Evolutionary conservation across 2,113 vertebrate genomes (phyloP).

Genomic region (Alexandromys fortis): DNA sequence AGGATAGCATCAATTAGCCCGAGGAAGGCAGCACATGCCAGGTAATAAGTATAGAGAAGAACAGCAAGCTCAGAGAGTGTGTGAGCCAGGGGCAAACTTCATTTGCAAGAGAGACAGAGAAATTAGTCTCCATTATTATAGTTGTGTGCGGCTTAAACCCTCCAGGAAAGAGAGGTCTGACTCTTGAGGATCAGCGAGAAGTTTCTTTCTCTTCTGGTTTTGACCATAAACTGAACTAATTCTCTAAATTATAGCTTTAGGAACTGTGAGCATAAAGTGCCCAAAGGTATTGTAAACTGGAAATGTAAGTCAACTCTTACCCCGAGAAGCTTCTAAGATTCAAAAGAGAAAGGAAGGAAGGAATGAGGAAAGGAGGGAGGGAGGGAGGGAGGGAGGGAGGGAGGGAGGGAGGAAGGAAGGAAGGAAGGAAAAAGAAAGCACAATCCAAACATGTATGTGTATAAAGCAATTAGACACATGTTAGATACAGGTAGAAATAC

Average conservation of each 20-base stretch:
- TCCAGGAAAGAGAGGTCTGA: neutral
- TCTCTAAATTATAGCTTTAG: slow-evolving; percentile 34
- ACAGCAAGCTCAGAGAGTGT: neutral
- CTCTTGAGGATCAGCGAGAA: neutral
- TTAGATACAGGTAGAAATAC: neutral
- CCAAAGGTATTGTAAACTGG: neutral
- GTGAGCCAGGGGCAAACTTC: neutral
- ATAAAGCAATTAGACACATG: neutral
- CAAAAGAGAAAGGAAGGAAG: neutral
- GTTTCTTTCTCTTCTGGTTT: neutral
- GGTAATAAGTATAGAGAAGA: neutral
- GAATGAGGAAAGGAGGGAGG: too few species aligned
- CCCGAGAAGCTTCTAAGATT: neutral
- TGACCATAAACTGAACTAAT: slow-evolving; percentile 42
- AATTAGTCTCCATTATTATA: slow-evolving; percentile 5
- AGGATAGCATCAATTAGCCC: neutral
- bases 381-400: rapidly evolving
- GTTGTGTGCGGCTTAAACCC: slow-evolving; percentile 31
- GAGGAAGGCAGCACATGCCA: neutral
- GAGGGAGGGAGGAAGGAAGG: too few species aligned
- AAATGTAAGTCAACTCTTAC: neutral
- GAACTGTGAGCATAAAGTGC: slow-evolving; percentile 1
- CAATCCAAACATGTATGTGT: neutral
- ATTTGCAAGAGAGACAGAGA: slow-evolving; percentile 22
- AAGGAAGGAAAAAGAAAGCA: neutral